These are phyloP conservation scores for Meiosimyza decipiens DNA, from an alignment of 2,888 invertebrate genomes.

Conservation along the genomic window DNA sequence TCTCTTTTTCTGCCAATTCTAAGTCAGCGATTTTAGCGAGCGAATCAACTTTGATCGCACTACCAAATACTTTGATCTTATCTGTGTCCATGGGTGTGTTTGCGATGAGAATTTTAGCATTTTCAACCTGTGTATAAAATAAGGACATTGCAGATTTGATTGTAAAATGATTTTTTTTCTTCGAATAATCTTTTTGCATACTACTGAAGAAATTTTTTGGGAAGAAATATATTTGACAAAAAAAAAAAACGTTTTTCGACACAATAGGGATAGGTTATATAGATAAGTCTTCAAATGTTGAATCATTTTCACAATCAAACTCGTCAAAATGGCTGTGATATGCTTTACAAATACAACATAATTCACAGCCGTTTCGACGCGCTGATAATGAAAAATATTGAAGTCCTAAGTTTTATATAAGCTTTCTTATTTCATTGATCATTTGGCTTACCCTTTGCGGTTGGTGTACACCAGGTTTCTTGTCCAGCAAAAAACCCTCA, in stretches of 20 bases:
- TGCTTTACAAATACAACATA: conserved; percentile 58
- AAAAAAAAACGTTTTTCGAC: not conserved
- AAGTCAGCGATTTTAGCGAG: conserved; percentile 97
- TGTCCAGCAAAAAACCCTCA: conserved; percentile 93
- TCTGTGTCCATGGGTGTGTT: conserved; percentile 99
- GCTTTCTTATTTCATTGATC: not conserved
- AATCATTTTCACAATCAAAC: conserved; percentile 56
- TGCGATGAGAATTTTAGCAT: conserved; percentile 96
- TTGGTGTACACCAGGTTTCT: conserved; percentile 97
- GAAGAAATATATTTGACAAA: not conserved
- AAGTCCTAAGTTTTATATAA: not conserved
- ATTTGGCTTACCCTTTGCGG: conserved; percentile 74
- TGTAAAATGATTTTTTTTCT: not conserved
- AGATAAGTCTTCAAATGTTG: conserved; percentile 18
- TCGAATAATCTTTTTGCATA: too few species aligned
- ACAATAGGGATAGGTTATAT: too few species aligned
- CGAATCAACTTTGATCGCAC: conserved; percentile 91
- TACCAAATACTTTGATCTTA: conserved; percentile 99
- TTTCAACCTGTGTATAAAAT: conserved; percentile 73
- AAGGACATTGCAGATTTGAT: too few species aligned
- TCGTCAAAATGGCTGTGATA: conserved; percentile 68
- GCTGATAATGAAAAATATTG: conserved; percentile 46
- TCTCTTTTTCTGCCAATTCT: conserved; percentile 97
- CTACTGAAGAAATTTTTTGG: not conserved
- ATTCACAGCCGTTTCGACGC: conserved; percentile 68